Conservation (phyloP, 92 coral and sea anemone genomes). For the Meandrina meandrites region DNA sequence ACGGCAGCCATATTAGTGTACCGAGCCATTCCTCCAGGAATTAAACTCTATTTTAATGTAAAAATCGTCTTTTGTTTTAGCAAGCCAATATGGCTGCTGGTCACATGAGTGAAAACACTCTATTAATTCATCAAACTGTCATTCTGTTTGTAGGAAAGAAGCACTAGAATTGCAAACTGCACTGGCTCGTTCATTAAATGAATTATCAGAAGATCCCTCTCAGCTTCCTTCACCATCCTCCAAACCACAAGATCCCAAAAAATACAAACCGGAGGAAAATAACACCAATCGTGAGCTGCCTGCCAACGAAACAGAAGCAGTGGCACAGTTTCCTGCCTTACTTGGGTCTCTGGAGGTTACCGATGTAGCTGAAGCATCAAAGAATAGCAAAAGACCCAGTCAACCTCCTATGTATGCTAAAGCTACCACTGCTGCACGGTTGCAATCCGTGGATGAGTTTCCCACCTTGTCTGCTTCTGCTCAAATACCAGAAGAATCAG, state of each 20-base stretch:
- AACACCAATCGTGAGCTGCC: not conserved
- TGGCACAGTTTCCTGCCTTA: slow-evolving; percentile 21
- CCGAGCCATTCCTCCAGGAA: too few species aligned
- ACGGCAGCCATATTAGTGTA: too few species aligned
- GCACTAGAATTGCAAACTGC: slow-evolving; percentile 53
- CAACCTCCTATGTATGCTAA: slow-evolving; percentile 2
- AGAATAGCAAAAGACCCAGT: not conserved
- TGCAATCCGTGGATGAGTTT: slow-evolving; percentile 49
- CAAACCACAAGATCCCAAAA: slow-evolving; percentile 47
- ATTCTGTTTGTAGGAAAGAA: slow-evolving; percentile 39
- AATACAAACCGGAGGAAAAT: slow-evolving; percentile 32
- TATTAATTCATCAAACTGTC: not conserved
- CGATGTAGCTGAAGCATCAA: not conserved
- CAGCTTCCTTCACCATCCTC: slow-evolving; percentile 32
- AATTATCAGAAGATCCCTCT: slow-evolving; percentile 17
- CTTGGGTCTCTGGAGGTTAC: slow-evolving; percentile 22
- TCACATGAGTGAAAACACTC: too few species aligned
- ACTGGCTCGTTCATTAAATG: slow-evolving; percentile 39
- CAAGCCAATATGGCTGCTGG: too few species aligned
- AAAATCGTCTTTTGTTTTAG: too few species aligned
- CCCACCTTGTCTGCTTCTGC: slow-evolving; percentile 41
- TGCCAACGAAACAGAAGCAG: not conserved
- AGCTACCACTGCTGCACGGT: not conserved
- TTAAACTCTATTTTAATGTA: too few species aligned
- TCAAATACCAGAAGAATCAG: slow-evolving; percentile 14